Evolutionary conservation across 2,113 vertebrate genomes (phyloP).

Genomic region (Copsychus sechellarum): DNA sequence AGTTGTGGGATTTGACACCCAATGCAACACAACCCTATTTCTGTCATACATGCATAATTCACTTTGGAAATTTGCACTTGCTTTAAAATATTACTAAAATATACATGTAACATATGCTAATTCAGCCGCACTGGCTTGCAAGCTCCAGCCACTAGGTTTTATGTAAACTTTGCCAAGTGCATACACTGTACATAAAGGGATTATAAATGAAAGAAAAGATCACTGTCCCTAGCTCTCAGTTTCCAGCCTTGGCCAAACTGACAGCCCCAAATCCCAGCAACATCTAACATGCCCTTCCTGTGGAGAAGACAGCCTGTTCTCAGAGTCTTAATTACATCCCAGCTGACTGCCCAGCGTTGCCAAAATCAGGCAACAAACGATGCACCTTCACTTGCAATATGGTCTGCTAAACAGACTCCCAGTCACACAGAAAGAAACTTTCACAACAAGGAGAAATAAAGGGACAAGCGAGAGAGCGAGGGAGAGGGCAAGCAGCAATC

Average conservation of each 20-base stretch:
- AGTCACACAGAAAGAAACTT: constrained; percentile 78
- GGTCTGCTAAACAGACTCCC: constrained; percentile 81
- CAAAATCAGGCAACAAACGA: constrained; percentile 87
- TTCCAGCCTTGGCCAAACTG: constrained; percentile 83
- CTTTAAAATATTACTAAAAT: constrained; percentile 94
- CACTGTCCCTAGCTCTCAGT: constrained; percentile 85
- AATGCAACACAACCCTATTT: constrained; percentile 83
- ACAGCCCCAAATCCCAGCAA: constrained; percentile 90
- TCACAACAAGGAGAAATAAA: constrained; percentile 70
- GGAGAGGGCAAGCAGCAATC: constrained; percentile 57
- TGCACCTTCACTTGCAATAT: constrained; percentile 87
- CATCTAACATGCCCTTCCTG: constrained; percentile 94
- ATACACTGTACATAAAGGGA: constrained; percentile 85
- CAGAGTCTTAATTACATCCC: constrained; percentile 92
- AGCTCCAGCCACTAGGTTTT: constrained; percentile 78
- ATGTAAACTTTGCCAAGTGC: constrained; percentile 84
- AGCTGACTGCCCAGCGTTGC: constrained; percentile 87
- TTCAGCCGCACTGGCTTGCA: constrained; percentile 76
- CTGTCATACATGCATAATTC: constrained; percentile 95
- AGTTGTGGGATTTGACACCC: constrained; percentile 91
- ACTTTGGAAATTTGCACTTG: constrained; percentile 83
- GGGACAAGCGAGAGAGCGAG: constrained; percentile 63
- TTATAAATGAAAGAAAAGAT: constrained; percentile 94
- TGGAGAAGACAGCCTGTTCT: constrained; percentile 94
- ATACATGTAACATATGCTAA: constrained; percentile 98